phyloP scores from a whole-genome alignment of 1,140 invertebrate genomes.

The Lamellibrachia luymesi region DNA sequence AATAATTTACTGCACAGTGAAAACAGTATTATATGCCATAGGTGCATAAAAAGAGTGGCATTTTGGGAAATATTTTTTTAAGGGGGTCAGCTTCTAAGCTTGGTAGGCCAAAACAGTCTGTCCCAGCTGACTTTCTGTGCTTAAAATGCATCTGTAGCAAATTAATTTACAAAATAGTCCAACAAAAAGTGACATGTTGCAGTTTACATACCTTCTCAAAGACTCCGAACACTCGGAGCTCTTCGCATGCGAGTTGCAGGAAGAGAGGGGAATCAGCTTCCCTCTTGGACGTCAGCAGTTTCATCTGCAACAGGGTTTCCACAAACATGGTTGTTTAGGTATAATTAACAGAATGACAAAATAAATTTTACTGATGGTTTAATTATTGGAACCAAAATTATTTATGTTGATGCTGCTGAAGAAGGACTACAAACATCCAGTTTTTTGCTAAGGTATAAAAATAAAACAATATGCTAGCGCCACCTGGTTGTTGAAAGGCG shows the following conservation, averaged over 20 bases:
- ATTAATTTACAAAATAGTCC: too few species aligned
- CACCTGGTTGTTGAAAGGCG: slow-evolving; percentile 59
- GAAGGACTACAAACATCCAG: not conserved
- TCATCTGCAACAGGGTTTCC: slow-evolving; percentile 41
- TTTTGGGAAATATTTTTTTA: not conserved
- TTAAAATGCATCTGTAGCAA: too few species aligned
- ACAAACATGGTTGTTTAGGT: not conserved
- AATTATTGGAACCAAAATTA: not conserved
- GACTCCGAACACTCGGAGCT: slow-evolving; percentile 54
- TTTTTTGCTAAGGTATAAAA: not conserved
- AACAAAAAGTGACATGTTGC: not conserved
- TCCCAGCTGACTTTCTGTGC: too few species aligned
- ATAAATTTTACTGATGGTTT: not conserved
- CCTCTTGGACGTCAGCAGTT: slow-evolving; percentile 53
- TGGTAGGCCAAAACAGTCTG: too few species aligned
- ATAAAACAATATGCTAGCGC: not conserved
- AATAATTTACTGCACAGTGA: too few species aligned
- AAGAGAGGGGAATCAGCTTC: slow-evolving; percentile 55
- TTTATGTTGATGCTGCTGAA: not conserved
- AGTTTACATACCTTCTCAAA: slow-evolving; percentile 52
- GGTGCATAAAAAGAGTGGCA: not conserved
- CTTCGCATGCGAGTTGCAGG: slow-evolving; percentile 57
- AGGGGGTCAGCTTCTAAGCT: too few species aligned
- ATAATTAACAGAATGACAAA: not conserved
- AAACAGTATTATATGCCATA: slow-evolving; percentile 9